Base-by-base conservation (phyloP, 2,797 vertebrate species). In the Hyperoplus immaculatus region DNA sequence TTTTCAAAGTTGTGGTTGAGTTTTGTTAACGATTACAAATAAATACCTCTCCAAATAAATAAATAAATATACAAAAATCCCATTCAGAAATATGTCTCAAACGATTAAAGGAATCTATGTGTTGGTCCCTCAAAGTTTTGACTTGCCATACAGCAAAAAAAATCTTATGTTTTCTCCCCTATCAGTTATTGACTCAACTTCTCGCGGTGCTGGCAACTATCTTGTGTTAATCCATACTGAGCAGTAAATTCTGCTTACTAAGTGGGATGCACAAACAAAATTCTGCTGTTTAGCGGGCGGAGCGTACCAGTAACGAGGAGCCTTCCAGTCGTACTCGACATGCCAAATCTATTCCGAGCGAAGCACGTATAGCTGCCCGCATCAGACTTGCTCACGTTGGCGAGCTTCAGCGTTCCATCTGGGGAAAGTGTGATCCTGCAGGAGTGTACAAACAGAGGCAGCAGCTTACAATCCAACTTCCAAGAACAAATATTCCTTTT, bases 261-360 rank as follows among this genome's bases (percentile, higher is more conserved):
- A 87, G 84, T 86, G 81, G 56, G 62, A 67, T 3, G 14, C 63
- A 53, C 47, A 72, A 82, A 71, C 78, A 79, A 73, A 77, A 29
- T 29, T 29, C 59, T 70, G 80, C 75, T 70, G 18, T 75, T 79
- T 73, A 77, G 74, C 70, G 68, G 29, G 74, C 16, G 11, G 56
- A 64, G 67, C 90, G 91, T 79, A 99, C 97, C 97, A 78, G 97
- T 98, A 69, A 99, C 96, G 6, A 97, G 86, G 79, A 99, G 88
- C 82, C 79, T 95, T 80, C 97, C 97, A 21, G 96, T 96, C 78
- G 96, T 97, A 81, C 91, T 98, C 39, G 97, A 97, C 89, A 94
- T 93, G 78, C 97, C 97, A 90, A 98, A 99, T 89, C 96, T 96
- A 94, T 99, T 99, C 90, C 95, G 94, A 29, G 98, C 98, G 71